Evolutionary conservation across 2,797 vertebrate species (phyloP), one percentile per base, ranked within the genome.

Genomic region (Tapirus indicus): DNA sequence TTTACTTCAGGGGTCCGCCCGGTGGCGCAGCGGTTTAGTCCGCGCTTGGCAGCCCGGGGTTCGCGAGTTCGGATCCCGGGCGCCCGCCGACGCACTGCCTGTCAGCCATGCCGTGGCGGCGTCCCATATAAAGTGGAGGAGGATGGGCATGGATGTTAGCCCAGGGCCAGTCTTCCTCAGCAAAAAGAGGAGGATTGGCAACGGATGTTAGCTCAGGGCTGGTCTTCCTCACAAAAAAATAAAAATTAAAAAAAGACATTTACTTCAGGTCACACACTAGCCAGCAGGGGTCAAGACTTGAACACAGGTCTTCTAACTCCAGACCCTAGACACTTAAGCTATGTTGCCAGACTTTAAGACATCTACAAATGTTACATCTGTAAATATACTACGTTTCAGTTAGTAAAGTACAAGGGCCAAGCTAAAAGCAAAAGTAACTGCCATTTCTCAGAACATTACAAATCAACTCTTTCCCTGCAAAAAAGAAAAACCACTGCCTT

Each of bases 401-500:
- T 27, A 74, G 47, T 54, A 89, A 88, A 83, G 60, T 12, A 72
- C 14, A 86, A 88, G 32, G 32, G 13, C 16, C 77, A 78, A 88
- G 25, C 71, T 72, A 66, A 91, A 64, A 77, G n/a, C 25, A 88
- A 77, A 58, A 49, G 47, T 71, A 88, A 66, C 21, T 54, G 71
- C 17, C 54, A 38, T 92, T 78, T 79, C 11, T 56, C 87, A 88
- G 74, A 93, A 68, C n/a, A 88, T 68, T 84, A 68, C 79, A 91
- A 92, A 64, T 20, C 47, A 78, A 86, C 14, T 27, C 32, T 83
- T 83, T 82, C 29, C 78, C 27, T 38, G 17, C 49, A 41, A 82
- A 74, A 75, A 97, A 35, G 18, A 83, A 79, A 84, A 71, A 29
- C 9, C 2, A 60, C 1, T 62, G 32, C 5, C 54, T 29, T 78